Percentiles rank a stretch among this genome's conserved stretches.
Conservation (phyloP, 2,888 invertebrate genomes). For the Apodemia hepburni region DNA sequence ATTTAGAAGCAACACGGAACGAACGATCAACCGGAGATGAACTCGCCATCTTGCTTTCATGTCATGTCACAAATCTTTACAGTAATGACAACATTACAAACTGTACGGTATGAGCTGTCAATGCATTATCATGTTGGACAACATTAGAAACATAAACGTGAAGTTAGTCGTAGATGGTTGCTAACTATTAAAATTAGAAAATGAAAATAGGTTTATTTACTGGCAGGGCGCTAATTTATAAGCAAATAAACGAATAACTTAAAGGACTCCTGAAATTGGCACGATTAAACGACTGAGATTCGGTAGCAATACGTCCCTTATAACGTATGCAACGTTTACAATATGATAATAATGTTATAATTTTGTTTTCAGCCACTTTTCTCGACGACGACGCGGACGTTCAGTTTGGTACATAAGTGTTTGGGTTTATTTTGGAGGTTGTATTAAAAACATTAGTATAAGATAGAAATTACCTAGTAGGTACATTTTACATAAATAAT, state of each 20-base stretch:
- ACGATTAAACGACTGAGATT: neutral
- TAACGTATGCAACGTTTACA: neutral
- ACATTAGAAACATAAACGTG: constrained; percentile 40
- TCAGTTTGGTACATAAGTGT: too few species aligned
- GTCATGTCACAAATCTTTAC: constrained; percentile 55
- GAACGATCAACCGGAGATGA: constrained; percentile 75
- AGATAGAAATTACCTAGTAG: too few species aligned
- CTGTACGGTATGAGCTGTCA: constrained; percentile 35
- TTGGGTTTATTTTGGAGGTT: too few species aligned
- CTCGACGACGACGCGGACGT: too few species aligned
- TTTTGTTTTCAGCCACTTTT: too few species aligned
- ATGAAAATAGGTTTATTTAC: neutral
- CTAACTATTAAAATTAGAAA: neutral
- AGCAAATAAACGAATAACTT: neutral
- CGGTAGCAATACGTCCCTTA: neutral
- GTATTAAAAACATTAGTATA: too few species aligned
- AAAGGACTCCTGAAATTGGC: neutral
- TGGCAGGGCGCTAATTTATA: neutral
- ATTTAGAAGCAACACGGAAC: constrained; percentile 61
- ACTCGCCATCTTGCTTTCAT: constrained; percentile 76
- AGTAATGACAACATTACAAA: constrained; percentile 52
- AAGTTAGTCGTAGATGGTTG: constrained; percentile 34
- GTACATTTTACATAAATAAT: too few species aligned
- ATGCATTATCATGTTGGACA: constrained; percentile 42
- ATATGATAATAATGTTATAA: too few species aligned